Percentiles rank a stretch among this genome's conserved stretches.
Evolutionary conservation across 2,113 vertebrate species (phyloP).

Genomic region (Pitta sordida): DNA sequence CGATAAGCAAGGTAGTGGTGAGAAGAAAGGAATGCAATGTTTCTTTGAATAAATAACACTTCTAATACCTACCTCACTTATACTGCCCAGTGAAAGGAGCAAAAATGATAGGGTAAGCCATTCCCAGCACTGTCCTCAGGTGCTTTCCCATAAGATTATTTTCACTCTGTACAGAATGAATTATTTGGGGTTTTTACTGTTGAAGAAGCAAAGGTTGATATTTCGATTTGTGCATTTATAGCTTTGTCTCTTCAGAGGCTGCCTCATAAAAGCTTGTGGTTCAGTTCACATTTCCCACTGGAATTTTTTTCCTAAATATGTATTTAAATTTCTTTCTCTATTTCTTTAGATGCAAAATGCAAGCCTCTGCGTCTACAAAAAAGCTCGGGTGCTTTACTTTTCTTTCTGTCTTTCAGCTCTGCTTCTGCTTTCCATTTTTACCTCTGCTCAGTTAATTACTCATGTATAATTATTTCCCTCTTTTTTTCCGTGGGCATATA

Average conservation of each 20-base stretch:
- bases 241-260: not conserved
- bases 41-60: not conserved
- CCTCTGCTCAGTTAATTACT: conserved; percentile 8
- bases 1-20: not conserved
- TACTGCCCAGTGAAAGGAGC: not conserved
- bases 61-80: not conserved
- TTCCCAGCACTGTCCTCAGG: not conserved
- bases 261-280: not conserved
- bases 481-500: not conserved
- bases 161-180: not conserved
- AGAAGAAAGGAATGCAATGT: not conserved
- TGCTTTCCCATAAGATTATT: conserved; percentile 14
- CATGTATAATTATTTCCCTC: not conserved
- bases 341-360: not conserved
- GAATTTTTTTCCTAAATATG: not conserved
- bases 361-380: not conserved
- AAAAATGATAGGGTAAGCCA: not conserved
- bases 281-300: not conserved
- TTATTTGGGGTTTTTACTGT: not conserved
- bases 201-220: not conserved
- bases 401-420: not conserved
- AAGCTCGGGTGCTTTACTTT: not conserved
- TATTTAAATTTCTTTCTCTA: not conserved
- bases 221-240: not conserved
- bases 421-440: not conserved